Conservation (phyloP, 2,888 invertebrate genomes). For the Acrocera orbiculus region DNA sequence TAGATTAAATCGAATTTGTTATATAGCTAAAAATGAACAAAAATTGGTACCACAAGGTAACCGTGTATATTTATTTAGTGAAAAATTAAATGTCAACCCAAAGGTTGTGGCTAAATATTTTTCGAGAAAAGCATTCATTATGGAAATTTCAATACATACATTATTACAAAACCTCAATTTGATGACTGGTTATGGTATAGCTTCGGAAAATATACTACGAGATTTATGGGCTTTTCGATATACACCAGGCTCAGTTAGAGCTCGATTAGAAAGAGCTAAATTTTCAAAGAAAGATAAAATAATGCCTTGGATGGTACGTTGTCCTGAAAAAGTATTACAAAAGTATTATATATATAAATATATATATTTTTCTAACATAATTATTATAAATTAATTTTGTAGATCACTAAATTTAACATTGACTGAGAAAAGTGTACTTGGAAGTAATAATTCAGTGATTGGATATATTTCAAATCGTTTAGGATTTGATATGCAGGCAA, state of each 20-base stretch:
- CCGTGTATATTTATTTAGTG: constrained; percentile 40
- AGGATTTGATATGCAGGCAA: constrained; percentile 30
- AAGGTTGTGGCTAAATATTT: constrained; percentile 32
- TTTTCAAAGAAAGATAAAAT: constrained; percentile 34
- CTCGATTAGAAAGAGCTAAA: constrained; percentile 35
- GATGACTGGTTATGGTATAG: constrained; percentile 37
- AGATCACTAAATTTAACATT: constrained; percentile 24
- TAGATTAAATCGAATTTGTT: constrained; percentile 19
- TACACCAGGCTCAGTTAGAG: constrained; percentile 34
- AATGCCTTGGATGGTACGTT: constrained; percentile 50
- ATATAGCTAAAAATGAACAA: constrained; percentile 26
- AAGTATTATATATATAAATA: constrained; percentile 30
- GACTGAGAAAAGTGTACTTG: constrained; percentile 33
- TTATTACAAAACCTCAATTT: constrained; percentile 35
- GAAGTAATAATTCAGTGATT: constrained; percentile 33
- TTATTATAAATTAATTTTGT: constrained; percentile 18
- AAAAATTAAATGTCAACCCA: constrained; percentile 33
- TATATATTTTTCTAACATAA: constrained; percentile 1
- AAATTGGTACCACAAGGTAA: constrained; percentile 32
- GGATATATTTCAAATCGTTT: constrained; percentile 38
- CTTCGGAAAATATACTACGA: constrained; percentile 36
- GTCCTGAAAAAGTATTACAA: constrained; percentile 36
- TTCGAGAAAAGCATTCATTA: constrained; percentile 36
- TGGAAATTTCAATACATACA: constrained; percentile 38
- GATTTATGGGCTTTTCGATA: constrained; percentile 49